Percentiles rank a stretch among this genome's conserved stretches.
Conservation (phyloP, 2,888 invertebrate species). For the Girardia tigrina region DNA sequence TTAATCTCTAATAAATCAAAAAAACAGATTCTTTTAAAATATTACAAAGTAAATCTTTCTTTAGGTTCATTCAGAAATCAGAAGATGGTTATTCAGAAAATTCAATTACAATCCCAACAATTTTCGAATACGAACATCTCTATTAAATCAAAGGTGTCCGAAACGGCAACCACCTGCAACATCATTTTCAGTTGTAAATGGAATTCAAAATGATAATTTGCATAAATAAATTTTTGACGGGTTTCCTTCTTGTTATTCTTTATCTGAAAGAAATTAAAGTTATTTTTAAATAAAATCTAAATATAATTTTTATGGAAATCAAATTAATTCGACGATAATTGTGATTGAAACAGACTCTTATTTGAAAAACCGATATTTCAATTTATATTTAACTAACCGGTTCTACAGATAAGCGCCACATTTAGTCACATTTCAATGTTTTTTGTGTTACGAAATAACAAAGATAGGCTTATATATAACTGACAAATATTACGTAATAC, state of each 20-base stretch:
- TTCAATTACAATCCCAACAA: background rate
- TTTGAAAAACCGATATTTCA: background rate
- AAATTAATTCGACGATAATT: background rate
- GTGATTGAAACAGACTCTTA: background rate
- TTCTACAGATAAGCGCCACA: conserved; percentile 17
- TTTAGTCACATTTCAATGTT: background rate
- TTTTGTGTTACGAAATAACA: background rate
- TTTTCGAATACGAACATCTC: background rate
- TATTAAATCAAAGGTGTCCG: conserved; percentile 13
- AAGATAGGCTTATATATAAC: background rate
- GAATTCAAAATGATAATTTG: background rate
- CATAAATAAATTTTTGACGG: background rate
- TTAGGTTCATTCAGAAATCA: background rate
- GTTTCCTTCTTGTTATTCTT: too few species aligned
- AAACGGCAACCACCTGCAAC: background rate
- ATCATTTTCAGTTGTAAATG: background rate
- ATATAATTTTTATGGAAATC: background rate
- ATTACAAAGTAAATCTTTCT: background rate
- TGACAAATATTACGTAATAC: background rate
- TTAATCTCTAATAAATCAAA: too few species aligned
- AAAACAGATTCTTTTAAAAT: background rate
- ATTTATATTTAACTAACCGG: background rate
- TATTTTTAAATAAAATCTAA: too few species aligned
- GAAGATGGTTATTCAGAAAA: background rate
- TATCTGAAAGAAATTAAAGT: too few species aligned